Base-by-base conservation (phyloP, 2,797 vertebrate genomes). In the Tinamus major region DNA sequence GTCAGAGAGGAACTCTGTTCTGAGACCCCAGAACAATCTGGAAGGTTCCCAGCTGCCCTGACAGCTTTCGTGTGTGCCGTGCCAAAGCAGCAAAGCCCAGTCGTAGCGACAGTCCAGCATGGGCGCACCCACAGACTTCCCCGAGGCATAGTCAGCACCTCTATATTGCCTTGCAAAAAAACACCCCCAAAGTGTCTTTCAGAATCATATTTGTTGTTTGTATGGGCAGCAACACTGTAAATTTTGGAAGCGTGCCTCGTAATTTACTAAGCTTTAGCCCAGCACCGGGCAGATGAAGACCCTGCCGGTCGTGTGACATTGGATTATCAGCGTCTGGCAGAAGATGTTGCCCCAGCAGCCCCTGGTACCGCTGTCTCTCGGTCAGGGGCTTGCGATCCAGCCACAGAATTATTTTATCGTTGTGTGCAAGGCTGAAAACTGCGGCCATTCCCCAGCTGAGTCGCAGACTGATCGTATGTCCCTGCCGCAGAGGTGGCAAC, bases 1-100 rank as follows among this genome's bases (percentile, higher is more conserved):
- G 35, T 51, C 79, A 62, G 85, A 75, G 21, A 49, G 18, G 68
- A 90, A 87, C 92, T 92, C 33, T 46, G 1, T 82, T 91, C 70
- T 0, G 13, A 93, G 63, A 72, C 65, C 62, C 6, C 27, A 86
- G n/a, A 29, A 84, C 12, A 21, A 24, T 10, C 21, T 23, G 48
- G 48, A 85, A 85, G 39, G 64, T 71, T 93, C 89, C 72, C 61
- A 29, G 49, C 58, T 71, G 64, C 59, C 91, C 91, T 78, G 84
- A 75, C 67, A 42, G 70, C 19, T 58, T 79, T 81, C 86, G 9
- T 63, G 53, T 68, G 41, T 70, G 70, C 71, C 79, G 82, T 59
- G 21, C 78, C 55, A 37, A 69, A 90, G 63, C 61, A 87, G 51
- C 56, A 18, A 33, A 55, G 51, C 55, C 64, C 70, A 86, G 21